Evolutionary conservation across 2,888 invertebrate species (phyloP), one percentile per base, ranked within the genome.

Genomic region (Trichacis sp.): DNA sequence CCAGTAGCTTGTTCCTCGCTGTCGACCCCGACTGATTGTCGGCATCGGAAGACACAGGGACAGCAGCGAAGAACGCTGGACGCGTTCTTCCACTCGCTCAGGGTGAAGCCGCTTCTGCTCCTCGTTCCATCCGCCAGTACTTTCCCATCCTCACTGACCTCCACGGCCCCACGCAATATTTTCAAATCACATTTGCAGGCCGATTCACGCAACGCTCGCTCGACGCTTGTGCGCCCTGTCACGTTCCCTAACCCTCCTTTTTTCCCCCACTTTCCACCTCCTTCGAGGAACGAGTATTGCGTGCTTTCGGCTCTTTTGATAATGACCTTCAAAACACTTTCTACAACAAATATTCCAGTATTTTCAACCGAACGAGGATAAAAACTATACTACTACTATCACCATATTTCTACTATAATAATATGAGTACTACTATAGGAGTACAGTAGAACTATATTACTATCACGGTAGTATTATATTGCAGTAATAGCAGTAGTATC

Each of bases 181-280:
- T 81, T 66, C 83, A 79, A 58, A 82, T 77, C 83, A 83, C 82
- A n/a, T n/a, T n/a, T n/a, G n/a, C n/a, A n/a, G n/a, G n/a, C n/a
- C n/a, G n/a, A 46, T 52, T 11, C 24, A 24, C 30, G 9, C 45
- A 45, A 11, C 20, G n/a, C 18, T 45, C 20, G 20, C 18, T 45
- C 19, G n/a, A n/a, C n/a, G n/a, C n/a, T n/a, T n/a, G 20, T 17
- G 15, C 14, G 42, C 14, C 42, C 14, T 40, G 9, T 24, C n/a
- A n/a, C 12, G 14, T 30, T 29, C 15, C n/a, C 15, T 48, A n/a
- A 30, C 30, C 14, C 38, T 49, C 20, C 12, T 12, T 38, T 33
- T 38, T n/a, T n/a, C n/a, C n/a, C n/a, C n/a, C n/a, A n/a, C 12
- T 49, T 49, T 49, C 29, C n/a, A 36, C 20, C 11, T 9, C 30